Conservation (phyloP, 2,797 vertebrate species). For the Melanotaenia nigrans region DNA sequence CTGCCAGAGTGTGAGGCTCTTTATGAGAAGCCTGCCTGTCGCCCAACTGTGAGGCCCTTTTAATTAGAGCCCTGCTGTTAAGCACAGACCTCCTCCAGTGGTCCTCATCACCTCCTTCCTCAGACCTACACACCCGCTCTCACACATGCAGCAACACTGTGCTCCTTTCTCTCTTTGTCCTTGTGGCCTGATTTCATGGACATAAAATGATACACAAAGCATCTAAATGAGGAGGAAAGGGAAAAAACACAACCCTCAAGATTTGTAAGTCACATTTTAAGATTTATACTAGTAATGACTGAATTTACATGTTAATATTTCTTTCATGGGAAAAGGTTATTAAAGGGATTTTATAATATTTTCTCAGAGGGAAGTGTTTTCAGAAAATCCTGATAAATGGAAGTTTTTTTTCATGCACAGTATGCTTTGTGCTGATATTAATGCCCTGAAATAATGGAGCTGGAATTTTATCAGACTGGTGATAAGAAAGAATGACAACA, state of each 20-base stretch:
- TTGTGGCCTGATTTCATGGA: conserved; percentile 5
- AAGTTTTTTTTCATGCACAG: not conserved
- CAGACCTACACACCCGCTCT: conserved; percentile 46
- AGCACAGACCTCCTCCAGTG: conserved; percentile 59
- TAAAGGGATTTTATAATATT: accelerated
- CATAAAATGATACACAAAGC: not conserved
- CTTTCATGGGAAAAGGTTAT: not conserved
- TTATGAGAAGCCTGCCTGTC: conserved; percentile 64
- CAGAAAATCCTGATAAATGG: not conserved
- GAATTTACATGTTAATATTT: not conserved
- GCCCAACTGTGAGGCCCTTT: conserved; percentile 72
- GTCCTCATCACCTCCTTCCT: conserved; percentile 49
- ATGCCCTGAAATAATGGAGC: not conserved
- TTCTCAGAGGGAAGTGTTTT: not conserved
- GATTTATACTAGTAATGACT: not conserved
- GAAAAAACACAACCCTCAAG: not conserved
- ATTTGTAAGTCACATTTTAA: not conserved
- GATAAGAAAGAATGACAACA: conserved; percentile 36
- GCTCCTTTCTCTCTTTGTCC: conserved; percentile 19
- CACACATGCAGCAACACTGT: conserved; percentile 13
- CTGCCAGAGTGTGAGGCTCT: conserved; percentile 55
- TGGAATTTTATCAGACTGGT: conserved; percentile 7
- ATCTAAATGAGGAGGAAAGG: not conserved
- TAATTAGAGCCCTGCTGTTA: conserved; percentile 79
- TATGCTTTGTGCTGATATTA: not conserved